Evolutionary conservation across 37 sponge, comb jelly and placozoan species (phyloP).

Genomic region (Tethya wilhelma): DNA sequence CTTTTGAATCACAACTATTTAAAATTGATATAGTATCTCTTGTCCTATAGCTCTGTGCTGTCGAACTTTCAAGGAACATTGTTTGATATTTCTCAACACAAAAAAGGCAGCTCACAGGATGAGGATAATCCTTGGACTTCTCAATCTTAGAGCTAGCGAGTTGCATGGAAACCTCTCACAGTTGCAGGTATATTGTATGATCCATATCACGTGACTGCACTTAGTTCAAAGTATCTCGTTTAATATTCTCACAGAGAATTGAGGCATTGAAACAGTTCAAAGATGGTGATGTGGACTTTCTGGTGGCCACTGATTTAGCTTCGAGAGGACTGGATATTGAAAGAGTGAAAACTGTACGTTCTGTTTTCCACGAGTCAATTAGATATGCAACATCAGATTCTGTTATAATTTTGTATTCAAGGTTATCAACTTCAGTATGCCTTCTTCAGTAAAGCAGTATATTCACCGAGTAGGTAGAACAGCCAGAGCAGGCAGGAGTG

Average conservation of each 20-base stretch:
- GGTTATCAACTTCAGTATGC: slow-evolving; percentile 93
- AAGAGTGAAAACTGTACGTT: slow-evolving; percentile 90
- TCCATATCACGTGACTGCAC: no score
- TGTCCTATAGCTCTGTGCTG: slow-evolving; percentile 78
- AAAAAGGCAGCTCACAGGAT: slow-evolving; percentile 89
- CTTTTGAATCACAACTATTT: not conserved
- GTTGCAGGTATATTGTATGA: slow-evolving; percentile 75
- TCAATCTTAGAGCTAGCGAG: slow-evolving; percentile 86
- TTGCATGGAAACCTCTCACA: slow-evolving; percentile 95
- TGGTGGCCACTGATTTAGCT: slow-evolving; percentile 97
- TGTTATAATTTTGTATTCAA: not conserved
- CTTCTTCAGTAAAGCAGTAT: slow-evolving; percentile 91
- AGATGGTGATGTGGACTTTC: slow-evolving; percentile 69
- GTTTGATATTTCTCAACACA: slow-evolving; percentile 90
- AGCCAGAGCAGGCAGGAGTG: slow-evolving; percentile 92
- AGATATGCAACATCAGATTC: not conserved
- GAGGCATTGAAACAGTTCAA: slow-evolving; percentile 92
- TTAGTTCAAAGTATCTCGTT: no score
- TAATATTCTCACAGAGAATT: slow-evolving; percentile 66
- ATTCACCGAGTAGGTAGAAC: slow-evolving; percentile 99
- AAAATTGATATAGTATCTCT: not conserved
- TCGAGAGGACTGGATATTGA: slow-evolving; percentile 96
- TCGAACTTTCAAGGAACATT: slow-evolving; percentile 88
- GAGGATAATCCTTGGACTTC: slow-evolving; percentile 85
- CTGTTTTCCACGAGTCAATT: not conserved